A percentile compares a stretch with the other conserved stretches of the same genome.
These are phyloP conservation scores for Cremastobaeus sp. DNA, from an alignment of 2,888 invertebrate species.

Conservation along the genomic window DNA sequence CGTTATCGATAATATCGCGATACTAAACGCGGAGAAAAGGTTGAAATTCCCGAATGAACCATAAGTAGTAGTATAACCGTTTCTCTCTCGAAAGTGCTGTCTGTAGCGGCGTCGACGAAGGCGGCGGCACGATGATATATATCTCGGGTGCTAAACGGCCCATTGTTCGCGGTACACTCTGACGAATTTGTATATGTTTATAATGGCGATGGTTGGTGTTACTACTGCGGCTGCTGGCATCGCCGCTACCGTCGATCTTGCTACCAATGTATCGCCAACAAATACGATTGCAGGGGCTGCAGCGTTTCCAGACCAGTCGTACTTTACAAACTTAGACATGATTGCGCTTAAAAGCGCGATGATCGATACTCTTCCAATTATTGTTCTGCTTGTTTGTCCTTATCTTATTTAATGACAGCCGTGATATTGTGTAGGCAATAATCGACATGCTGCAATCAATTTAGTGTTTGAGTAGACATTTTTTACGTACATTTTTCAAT, in stretches of 20 bases:
- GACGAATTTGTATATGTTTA: conserved; percentile 79
- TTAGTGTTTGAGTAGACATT: no score
- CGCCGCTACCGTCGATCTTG: conserved; percentile 57
- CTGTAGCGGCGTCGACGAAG: conserved; percentile 62
- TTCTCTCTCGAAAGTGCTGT: conserved; percentile 55
- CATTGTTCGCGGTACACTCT: conserved; percentile 76
- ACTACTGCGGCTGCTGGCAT: conserved; percentile 45
- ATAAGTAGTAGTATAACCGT: conserved; percentile 62
- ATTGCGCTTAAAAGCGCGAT: conserved; percentile 28
- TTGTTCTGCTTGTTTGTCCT: conserved; percentile 6
- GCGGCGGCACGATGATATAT: conserved; percentile 76
- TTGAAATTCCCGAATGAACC: conserved; percentile 65
- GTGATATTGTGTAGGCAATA: no score
- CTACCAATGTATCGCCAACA: conserved; percentile 64
- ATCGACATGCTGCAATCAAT: no score
- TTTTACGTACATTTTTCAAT: no score
- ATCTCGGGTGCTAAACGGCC: conserved; percentile 77
- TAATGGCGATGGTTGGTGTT: conserved; percentile 72
- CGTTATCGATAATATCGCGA: conserved; percentile 64
- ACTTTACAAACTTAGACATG: conserved; percentile 39
- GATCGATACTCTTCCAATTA: conserved; percentile 36
- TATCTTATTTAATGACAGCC: conserved; percentile 1
- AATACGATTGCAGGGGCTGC: conserved; percentile 57
- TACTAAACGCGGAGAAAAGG: conserved; percentile 60
- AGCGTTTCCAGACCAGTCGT: neutral